Percentiles rank a stretch among this genome's conserved stretches.
Evolutionary conservation across 2,113 vertebrate genomes (phyloP).

Genomic region (Theropithecus gelada): DNA sequence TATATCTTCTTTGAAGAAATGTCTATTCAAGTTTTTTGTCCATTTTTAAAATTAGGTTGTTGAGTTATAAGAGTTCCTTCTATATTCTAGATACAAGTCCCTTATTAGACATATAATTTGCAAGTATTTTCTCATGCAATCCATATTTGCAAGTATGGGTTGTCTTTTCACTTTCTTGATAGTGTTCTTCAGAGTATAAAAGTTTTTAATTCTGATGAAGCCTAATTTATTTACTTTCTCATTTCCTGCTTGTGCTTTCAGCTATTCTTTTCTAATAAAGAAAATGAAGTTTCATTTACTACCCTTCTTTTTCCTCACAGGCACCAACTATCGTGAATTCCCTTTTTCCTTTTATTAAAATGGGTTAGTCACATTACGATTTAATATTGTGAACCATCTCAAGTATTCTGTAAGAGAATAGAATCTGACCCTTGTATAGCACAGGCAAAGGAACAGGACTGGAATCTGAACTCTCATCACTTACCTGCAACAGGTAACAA

Average conservation of each 20-base stretch:
- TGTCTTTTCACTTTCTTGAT: not conserved
- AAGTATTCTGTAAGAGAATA: not conserved
- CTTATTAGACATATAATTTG: not conserved
- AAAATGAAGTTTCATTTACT: not conserved
- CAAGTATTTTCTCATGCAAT: not conserved
- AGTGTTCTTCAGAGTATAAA: not conserved
- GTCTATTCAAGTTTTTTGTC: not conserved
- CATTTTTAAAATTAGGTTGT: not conserved
- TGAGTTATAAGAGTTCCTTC: not conserved
- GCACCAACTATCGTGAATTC: not conserved
- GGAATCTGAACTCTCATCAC: conserved; percentile 45
- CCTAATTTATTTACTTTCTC: not conserved
- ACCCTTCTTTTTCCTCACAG: not conserved
- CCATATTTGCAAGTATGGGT: not conserved
- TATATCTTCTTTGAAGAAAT: not conserved
- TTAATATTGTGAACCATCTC: not conserved
- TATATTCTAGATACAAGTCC: not conserved
- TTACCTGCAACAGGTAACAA: conserved; percentile 96
- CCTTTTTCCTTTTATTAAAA: not conserved
- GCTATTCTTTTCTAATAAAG: not conserved
- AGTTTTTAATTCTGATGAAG: not conserved
- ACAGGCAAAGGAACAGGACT: not conserved
- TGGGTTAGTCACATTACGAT: not conserved
- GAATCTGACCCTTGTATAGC: not conserved
- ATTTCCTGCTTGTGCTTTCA: not conserved